Evolutionary conservation across 2,113 vertebrate species (phyloP).

Genomic region (Carettochelys insculpta): DNA sequence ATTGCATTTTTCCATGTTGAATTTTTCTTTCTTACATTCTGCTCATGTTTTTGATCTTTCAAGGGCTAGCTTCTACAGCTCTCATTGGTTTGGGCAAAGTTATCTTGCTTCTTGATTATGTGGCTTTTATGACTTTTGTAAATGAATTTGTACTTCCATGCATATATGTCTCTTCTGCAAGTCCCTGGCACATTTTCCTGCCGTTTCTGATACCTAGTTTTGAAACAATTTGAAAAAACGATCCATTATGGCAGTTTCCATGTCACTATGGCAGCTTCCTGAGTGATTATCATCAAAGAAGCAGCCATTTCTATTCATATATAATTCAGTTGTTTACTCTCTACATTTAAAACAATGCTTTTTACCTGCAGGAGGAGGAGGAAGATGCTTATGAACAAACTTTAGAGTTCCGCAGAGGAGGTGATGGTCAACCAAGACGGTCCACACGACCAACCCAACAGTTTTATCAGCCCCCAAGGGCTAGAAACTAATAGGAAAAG

Average conservation of each 20-base stretch:
- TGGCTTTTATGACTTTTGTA: neutral
- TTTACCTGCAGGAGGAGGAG: constrained; percentile 90
- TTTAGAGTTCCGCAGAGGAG: constrained; percentile 93
- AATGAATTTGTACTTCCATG: constrained; percentile 19
- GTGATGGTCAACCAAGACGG: constrained; percentile 92
- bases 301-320: neutral
- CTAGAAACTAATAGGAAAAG: constrained; percentile 83
- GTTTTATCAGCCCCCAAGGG: constrained; percentile 96
- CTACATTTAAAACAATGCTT: constrained; percentile 65
- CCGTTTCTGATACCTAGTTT: neutral
- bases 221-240: neutral
- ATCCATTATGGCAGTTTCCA: neutral
- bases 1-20: neutral
- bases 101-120: constrained; percentile 19
- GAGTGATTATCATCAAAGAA: neutral
- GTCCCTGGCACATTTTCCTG: neutral
- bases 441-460: constrained; percentile 93
- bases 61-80: neutral
- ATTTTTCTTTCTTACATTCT: neutral
- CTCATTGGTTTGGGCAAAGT: neutral
- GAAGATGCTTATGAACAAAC: constrained; percentile 93
- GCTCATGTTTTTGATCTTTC: neutral
- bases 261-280: neutral
- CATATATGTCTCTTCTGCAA: neutral
- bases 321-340: neutral